Evolutionary conservation across 2,797 vertebrate genomes (phyloP).

Genomic region (Mormyrus proboscirostris): DNA sequence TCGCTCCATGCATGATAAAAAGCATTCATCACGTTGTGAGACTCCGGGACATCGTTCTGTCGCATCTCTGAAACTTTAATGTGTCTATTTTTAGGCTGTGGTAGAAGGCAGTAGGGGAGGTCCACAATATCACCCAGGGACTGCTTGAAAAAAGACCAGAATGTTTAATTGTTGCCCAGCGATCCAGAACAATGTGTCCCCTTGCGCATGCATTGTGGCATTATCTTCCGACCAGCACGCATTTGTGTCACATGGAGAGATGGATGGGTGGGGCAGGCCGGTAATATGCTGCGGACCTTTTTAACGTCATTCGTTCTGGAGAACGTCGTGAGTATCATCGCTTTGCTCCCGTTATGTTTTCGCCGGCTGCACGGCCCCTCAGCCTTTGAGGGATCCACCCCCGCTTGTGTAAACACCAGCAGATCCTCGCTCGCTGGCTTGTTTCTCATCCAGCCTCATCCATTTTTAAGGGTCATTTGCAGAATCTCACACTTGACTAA

Average conservation of each 20-base stretch:
- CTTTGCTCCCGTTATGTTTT: background rate
- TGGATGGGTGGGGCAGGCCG: background rate
- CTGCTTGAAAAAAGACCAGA: background rate
- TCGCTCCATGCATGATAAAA: conserved; percentile 19
- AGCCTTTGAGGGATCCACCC: background rate
- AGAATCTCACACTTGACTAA: conserved; percentile 13
- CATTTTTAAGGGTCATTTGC: conserved; percentile 18
- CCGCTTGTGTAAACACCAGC: background rate
- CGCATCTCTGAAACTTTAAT: conserved; percentile 25
- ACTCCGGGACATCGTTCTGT: conserved; percentile 23
- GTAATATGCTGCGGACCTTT: background rate
- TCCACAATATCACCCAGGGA: background rate
- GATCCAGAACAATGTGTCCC: background rate
- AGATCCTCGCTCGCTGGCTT: background rate
- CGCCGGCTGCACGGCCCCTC: too few relatives aligned
- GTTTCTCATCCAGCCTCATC: background rate
- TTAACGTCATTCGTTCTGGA: background rate
- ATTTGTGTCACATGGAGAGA: background rate
- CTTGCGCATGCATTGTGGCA: background rate
- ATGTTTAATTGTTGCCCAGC: background rate
- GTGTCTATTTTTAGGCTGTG: conserved; percentile 30
- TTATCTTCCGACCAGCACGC: background rate
- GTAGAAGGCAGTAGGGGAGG: conserved; percentile 17
- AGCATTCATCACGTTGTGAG: conserved; percentile 32
- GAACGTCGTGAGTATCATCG: background rate